Percentiles rank a stretch among this genome's conserved stretches.
phyloP scores from a whole-genome alignment of 2,797 vertebrate species.

The Lateolabrax maculatus region DNA sequence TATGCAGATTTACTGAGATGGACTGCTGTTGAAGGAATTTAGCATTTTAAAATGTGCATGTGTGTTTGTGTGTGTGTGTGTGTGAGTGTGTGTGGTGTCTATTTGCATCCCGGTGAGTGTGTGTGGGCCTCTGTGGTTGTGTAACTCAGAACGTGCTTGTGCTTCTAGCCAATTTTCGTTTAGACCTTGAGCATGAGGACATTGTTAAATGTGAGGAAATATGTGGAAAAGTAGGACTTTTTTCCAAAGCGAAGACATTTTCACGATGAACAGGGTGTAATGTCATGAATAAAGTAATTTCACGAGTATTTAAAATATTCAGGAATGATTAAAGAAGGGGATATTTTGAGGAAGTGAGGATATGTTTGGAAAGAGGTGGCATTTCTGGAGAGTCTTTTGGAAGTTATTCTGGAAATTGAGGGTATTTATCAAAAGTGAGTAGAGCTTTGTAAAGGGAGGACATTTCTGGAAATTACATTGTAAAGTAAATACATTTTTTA shows the following conservation, averaged over 20 bases:
- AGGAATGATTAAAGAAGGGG: no score
- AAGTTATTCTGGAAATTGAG: neutral
- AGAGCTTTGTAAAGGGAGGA: neutral
- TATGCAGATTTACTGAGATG: conserved; percentile 45
- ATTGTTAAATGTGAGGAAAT: neutral
- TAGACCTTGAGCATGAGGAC: neutral
- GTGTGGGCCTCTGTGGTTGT: conserved; percentile 11
- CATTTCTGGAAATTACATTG: neutral
- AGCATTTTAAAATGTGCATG: neutral
- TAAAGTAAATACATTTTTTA: neutral
- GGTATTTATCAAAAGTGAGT: no score
- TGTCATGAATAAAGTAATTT: neutral
- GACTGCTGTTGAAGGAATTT: conserved; percentile 28
- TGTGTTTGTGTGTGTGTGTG: neutral
- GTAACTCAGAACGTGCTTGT: neutral
- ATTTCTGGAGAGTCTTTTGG: neutral
- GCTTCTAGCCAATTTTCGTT: neutral
- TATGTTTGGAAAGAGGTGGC: no score
- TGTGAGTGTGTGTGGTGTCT: neutral
- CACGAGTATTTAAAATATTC: neutral
- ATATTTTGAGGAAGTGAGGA: neutral
- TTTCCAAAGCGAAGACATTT: neutral
- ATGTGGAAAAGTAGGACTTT: neutral
- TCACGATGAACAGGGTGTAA: neutral
- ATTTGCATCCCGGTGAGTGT: neutral